phyloP scores from a whole-genome alignment of 2,797 vertebrate genomes.

The Trematomus bernacchii region DNA sequence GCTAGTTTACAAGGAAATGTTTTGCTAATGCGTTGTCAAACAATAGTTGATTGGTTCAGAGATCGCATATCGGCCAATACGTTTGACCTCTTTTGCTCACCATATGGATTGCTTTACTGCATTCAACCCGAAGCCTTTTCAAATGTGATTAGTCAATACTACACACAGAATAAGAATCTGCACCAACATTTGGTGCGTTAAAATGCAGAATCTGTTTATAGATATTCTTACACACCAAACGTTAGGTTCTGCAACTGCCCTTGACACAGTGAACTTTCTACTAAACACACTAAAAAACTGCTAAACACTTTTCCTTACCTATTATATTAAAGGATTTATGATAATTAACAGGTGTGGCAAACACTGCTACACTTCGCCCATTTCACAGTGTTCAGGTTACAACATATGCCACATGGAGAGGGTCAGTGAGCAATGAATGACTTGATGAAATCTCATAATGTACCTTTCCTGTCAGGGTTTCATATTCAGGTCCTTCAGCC shows the following conservation, averaged over 20 bases:
- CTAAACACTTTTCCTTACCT: background rate
- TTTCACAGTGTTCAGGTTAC: background rate
- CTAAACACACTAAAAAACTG: background rate
- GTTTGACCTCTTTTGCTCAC: too few species aligned
- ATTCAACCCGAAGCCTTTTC: too few species aligned
- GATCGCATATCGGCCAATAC: too few species aligned
- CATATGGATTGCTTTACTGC: too few species aligned
- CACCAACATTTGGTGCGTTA: too few species aligned
- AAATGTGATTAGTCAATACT: too few species aligned
- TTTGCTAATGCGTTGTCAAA: too few species aligned
- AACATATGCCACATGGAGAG: constrained; percentile 10
- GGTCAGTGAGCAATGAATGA: background rate
- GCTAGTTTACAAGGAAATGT: too few species aligned
- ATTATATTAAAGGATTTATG: background rate
- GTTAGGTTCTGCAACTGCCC: background rate
- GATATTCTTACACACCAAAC: background rate
- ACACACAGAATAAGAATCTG: too few species aligned
- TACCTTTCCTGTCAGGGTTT: constrained; percentile 47
- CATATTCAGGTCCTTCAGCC: constrained; percentile 33
- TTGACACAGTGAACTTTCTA: background rate
- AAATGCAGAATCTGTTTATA: too few species aligned
- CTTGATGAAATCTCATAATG: constrained; percentile 46
- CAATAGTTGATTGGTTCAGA: too few species aligned
- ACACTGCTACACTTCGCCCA: background rate
- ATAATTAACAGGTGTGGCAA: background rate